These are phyloP conservation scores for Pogonocherus hispidulus DNA, from an alignment of 2,888 invertebrate species.

Conservation along the genomic window DNA sequence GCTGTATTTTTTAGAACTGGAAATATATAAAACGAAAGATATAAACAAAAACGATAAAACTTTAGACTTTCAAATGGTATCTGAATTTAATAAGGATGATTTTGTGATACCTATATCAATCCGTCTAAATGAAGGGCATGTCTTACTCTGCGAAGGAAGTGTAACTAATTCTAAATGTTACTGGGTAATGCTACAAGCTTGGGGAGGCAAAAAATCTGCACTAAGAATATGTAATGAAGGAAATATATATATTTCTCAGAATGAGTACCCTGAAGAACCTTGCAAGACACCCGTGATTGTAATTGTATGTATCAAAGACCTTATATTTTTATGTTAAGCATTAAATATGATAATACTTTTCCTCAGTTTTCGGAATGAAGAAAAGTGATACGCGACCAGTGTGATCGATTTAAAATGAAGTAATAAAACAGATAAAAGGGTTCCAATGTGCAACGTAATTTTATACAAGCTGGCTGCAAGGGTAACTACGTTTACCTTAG, in stretches of 20 bases:
- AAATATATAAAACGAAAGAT: background rate
- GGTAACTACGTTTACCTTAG: too few species aligned
- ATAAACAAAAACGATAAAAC: background rate
- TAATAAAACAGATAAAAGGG: too few species aligned
- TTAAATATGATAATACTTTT: too few species aligned
- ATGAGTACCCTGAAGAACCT: background rate
- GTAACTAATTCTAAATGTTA: constrained; percentile 53
- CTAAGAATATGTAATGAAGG: constrained; percentile 56
- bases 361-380: too few species aligned
- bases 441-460: too few species aligned
- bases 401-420: too few species aligned
- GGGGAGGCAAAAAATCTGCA: constrained; percentile 48
- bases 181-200: constrained; percentile 60
- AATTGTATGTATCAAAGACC: background rate
- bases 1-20: background rate
- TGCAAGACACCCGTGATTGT: background rate
- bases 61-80: background rate
- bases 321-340: too few species aligned
- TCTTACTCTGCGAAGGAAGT: constrained; percentile 56
- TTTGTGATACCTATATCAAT: constrained; percentile 48
- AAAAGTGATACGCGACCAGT: background rate
- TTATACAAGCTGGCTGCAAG: too few species aligned
- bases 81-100: background rate
- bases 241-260: constrained; percentile 32
- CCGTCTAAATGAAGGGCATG: constrained; percentile 51